phyloP scores from a whole-genome alignment of 2,113 vertebrate genomes.

The Perca schrenkii region DNA sequence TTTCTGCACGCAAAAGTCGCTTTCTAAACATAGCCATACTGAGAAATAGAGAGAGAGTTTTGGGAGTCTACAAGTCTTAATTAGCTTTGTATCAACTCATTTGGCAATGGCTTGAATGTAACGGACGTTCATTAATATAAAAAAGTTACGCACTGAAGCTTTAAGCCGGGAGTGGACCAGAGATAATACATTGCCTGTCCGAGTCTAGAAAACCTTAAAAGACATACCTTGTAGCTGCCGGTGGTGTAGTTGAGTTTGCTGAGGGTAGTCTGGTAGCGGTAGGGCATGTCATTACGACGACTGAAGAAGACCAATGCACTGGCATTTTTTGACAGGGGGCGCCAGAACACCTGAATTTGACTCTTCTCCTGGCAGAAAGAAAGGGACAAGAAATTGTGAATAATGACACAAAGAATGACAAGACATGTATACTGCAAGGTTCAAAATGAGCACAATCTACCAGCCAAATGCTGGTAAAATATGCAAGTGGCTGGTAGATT shows the following conservation, averaged over 20 bases:
- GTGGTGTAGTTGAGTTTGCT: slow-evolving; percentile 82
- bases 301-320: slow-evolving; percentile 93
- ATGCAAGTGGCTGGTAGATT: too few relatives aligned
- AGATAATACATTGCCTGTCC: background rate
- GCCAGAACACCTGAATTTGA: slow-evolving; percentile 88
- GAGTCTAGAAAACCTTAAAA: background rate
- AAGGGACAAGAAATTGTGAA: background rate
- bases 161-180: background rate
- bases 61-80: too few relatives aligned
- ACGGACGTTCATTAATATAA: too few relatives aligned
- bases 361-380: slow-evolving; percentile 83
- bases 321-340: slow-evolving; percentile 83
- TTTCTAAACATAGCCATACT: too few relatives aligned
- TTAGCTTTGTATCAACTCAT: too few relatives aligned
- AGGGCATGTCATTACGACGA: slow-evolving; percentile 90
- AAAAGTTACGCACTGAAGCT: too few relatives aligned
- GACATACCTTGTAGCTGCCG: slow-evolving; percentile 78
- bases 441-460: too few relatives aligned
- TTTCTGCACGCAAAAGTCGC: too few relatives aligned
- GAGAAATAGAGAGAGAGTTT: too few relatives aligned
- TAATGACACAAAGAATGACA: background rate
- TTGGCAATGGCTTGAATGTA: too few relatives aligned
- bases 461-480: too few relatives aligned
- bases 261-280: slow-evolving; percentile 87
- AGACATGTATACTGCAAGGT: background rate